Percentiles rank a stretch among this genome's conserved stretches.
Conservation (phyloP, 2,113 vertebrate genomes). For the Mola mola region DNA sequence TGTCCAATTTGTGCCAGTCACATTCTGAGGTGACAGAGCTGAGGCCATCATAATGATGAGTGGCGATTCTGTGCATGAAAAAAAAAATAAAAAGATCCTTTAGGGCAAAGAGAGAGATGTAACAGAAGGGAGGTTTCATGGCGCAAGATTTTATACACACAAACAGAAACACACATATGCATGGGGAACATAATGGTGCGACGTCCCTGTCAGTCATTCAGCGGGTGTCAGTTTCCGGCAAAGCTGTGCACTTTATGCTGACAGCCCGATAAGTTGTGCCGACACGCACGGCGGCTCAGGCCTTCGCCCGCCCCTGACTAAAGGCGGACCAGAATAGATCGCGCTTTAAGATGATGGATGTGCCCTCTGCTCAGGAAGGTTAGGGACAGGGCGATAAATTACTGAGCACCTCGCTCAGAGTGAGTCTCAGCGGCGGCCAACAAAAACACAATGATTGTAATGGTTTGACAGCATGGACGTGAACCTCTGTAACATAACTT, state of each 20-base stretch:
- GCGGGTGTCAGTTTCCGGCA: constrained; percentile 75
- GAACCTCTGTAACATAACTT: constrained; percentile 34
- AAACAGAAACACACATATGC: constrained; percentile 21
- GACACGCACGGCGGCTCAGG: constrained; percentile 61
- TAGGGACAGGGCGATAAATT: constrained; percentile 75
- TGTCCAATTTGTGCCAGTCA: constrained; percentile 54
- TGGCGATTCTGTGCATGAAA: constrained; percentile 57
- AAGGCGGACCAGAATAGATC: constrained; percentile 75
- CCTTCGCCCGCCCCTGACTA: constrained; percentile 43
- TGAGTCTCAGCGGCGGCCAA: constrained; percentile 53
- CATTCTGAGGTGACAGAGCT: constrained; percentile 78
- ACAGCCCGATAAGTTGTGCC: constrained; percentile 80
- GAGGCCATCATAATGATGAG: constrained; percentile 92
- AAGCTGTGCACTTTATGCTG: constrained; percentile 77
- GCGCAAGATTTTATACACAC: constrained; percentile 37
- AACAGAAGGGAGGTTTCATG: constrained; percentile 53
- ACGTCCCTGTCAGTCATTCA: constrained; percentile 80
- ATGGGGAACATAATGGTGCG: constrained; percentile 56
- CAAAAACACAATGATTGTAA: constrained; percentile 71
- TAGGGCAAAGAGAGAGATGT: constrained; percentile 47
- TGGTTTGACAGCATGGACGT: constrained; percentile 59
- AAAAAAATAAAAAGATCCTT: constrained; percentile 15
- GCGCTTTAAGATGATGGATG: constrained; percentile 80
- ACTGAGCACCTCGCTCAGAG: constrained; percentile 58
- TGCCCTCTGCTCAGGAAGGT: constrained; percentile 71